phyloP scores from a whole-genome alignment of 2,113 vertebrate genomes.

The Mohoua ochrocephala region DNA sequence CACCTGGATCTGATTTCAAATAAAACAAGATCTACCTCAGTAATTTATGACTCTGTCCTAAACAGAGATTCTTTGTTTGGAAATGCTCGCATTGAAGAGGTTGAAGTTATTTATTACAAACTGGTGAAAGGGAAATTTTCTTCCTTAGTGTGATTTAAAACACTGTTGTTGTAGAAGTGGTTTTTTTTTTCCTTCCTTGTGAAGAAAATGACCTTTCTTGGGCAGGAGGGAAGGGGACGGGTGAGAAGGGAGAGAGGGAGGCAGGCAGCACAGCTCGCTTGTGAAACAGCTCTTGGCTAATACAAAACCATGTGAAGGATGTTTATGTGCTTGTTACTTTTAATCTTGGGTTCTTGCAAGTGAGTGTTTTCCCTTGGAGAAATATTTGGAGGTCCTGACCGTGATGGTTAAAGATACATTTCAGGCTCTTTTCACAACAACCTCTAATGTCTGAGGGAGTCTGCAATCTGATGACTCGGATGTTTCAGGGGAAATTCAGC shows the following conservation, averaged over 20 bases:
- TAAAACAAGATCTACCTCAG: not conserved
- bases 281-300: conserved; percentile 33
- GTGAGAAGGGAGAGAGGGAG: not conserved
- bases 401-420: not conserved
- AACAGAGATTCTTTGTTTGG: not conserved
- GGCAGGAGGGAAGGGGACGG: conserved; percentile 1
- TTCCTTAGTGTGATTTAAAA: conserved; percentile 18
- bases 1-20: not conserved
- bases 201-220: conserved; percentile 64
- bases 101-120: conserved; percentile 42
- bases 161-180: not conserved
- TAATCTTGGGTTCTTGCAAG: conserved; percentile 6
- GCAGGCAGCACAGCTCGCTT: not conserved
- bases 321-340: conserved; percentile 40
- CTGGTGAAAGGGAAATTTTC: not conserved
- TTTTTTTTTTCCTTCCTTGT: not conserved
- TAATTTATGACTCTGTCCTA: not conserved
- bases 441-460: not conserved
- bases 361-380: conserved; percentile 25
- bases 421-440: not conserved
- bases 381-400: conserved; percentile 12
- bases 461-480: not conserved
- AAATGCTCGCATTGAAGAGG: conserved; percentile 12
- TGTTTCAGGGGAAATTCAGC: not conserved
- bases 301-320: not conserved